Evolutionary conservation across 2,888 invertebrate species (phyloP), one percentile per base, ranked within the genome.

Genomic region (Eristalis arbustorum): DNA sequence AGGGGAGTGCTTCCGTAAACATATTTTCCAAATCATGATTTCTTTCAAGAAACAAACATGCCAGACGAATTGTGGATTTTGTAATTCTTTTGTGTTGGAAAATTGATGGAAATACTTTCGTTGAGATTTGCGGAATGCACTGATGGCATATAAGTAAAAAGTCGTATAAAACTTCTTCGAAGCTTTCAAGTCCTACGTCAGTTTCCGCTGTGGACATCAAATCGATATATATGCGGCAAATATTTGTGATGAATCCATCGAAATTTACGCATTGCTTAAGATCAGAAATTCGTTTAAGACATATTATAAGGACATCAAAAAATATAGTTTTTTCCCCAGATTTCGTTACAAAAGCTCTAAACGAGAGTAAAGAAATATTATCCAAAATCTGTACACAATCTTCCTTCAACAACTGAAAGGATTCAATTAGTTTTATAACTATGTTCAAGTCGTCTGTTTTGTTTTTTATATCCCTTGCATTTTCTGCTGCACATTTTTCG

Each of bases 81-180:
- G 94, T 93, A 14, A 94, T 90, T 82, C 94, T 93, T n/a, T 92
- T 89, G n/a, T 90, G 88, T 2, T 93, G 91, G 88, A 95, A 94
- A 79, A 95, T 93, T 66, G 93, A 93, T 87, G 92, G 92, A 88
- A 95, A 95, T 76, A 95, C 92, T 76, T 94, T 93, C n/a, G 91
- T 91, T 18, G 93, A 91, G 13, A 96, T 90, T 18, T 91, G 90
- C 14, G 91, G 90, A 4, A 95, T 93, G 89, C 93, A 94, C 89
- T 95, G 94, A 56, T 96, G 95, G 92, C 95, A 96, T 69, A 92
- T 93, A 80, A 93, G 91, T 22, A 96, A 93, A 90, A 95, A 96
- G 81, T 92, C 91, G 13, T 93, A 90, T 11, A 96, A 90, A 2
- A 94, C 91, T 5, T 91, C 91, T 88, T 96, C 95, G 89, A 96